Evolutionary conservation across 2,888 invertebrate species (phyloP).

Genomic region (Orthosia cruda): DNA sequence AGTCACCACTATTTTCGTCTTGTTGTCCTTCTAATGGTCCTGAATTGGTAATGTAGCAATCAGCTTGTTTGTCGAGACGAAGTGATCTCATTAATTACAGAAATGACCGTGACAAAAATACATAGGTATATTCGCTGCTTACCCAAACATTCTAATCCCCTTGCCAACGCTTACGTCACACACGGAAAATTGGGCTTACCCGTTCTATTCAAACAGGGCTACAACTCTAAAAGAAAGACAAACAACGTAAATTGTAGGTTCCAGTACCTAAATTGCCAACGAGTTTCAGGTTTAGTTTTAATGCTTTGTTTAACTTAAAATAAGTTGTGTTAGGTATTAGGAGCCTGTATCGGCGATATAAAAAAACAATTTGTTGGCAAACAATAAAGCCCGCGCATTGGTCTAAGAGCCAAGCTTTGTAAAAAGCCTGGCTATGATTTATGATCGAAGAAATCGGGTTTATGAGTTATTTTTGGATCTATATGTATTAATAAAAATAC

Average conservation of each 20-base stretch:
- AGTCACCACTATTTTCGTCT: not conserved
- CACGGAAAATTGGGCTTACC: slow-evolving; percentile 29
- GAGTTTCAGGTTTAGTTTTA: slow-evolving; percentile 43
- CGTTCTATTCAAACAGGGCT: slow-evolving; percentile 11
- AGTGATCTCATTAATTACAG: slow-evolving; percentile 23
- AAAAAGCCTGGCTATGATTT: slow-evolving; percentile 64
- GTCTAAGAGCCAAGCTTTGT: slow-evolving; percentile 62
- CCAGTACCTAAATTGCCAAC: slow-evolving; percentile 37
- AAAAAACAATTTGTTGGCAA: slow-evolving; percentile 67
- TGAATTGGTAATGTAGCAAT: slow-evolving; percentile 20
- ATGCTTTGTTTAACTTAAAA: slow-evolving; percentile 57
- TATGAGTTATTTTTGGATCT: slow-evolving; percentile 61
- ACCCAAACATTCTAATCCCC: slow-evolving; percentile 18
- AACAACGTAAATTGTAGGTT: slow-evolving; percentile 44
- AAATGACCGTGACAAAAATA: slow-evolving; percentile 15
- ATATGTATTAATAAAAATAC: slow-evolving; percentile 55
- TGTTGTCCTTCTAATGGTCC: not conserved
- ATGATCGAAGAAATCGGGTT: slow-evolving; percentile 59
- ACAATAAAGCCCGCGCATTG: slow-evolving; percentile 64
- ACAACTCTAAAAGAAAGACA: slow-evolving; percentile 24
- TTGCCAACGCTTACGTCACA: slow-evolving; percentile 9
- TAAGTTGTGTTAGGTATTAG: slow-evolving; percentile 46
- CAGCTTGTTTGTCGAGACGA: slow-evolving; percentile 4
- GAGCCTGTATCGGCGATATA: slow-evolving; percentile 54
- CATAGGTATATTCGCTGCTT: not conserved